These are phyloP conservation scores for Lutraria lutraria DNA, from an alignment of 2,888 invertebrate genomes.

Conservation along the genomic window DNA sequence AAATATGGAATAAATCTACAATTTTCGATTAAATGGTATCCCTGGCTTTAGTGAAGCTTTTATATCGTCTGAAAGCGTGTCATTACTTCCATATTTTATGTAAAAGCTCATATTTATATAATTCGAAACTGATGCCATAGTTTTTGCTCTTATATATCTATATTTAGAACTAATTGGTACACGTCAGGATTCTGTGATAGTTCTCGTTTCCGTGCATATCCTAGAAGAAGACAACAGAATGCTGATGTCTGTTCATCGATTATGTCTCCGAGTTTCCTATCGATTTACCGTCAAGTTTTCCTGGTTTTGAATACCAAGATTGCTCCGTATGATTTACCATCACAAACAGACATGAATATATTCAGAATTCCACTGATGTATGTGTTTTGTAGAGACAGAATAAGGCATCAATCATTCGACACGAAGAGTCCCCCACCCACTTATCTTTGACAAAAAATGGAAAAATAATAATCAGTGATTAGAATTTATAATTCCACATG, in stretches of 20 bases:
- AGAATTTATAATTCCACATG: background rate
- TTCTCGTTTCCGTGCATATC: constrained; percentile 12
- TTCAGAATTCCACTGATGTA: background rate
- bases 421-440: background rate
- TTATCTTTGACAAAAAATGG: background rate
- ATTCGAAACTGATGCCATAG: background rate
- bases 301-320: background rate
- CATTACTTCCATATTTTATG: no score
- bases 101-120: no score
- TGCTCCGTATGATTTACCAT: background rate
- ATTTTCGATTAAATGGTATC: background rate
- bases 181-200: background rate
- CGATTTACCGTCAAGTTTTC: constrained; percentile 8
- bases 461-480: background rate
- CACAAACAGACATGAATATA: background rate
- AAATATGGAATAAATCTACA: background rate
- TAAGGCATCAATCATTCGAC: background rate
- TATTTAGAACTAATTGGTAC: background rate
- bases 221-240: background rate
- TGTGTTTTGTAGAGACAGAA: background rate
- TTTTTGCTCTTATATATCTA: background rate
- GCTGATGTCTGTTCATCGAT: constrained; percentile 18
- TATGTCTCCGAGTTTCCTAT: constrained; percentile 13
- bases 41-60: no score
- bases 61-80: no score